A percentile compares a stretch with the other conserved stretches of the same genome.
Conservation (phyloP, 1,140 invertebrate species). For the Leptopilina boulardi region DNA sequence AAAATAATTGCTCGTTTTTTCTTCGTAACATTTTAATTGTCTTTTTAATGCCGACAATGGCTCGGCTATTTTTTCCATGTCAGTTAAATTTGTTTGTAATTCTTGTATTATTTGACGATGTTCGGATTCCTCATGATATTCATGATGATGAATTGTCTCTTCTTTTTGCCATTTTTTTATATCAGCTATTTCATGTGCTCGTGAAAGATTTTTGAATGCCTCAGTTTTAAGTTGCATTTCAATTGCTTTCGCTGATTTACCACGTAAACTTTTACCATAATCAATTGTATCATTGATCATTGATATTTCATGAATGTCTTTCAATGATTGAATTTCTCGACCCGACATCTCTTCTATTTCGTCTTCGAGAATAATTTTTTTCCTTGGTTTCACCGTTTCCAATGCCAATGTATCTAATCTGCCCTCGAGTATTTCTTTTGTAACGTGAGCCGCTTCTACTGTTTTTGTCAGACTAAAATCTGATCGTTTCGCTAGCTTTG, state of each 20-base stretch:
- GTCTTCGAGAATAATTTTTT: constrained; percentile 69
- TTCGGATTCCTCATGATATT: constrained; percentile 64
- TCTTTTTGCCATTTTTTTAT: constrained; percentile 70
- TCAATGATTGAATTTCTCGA: constrained; percentile 70
- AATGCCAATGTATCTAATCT: constrained; percentile 75
- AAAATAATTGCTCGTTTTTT: constrained; percentile 78
- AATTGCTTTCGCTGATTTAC: constrained; percentile 85
- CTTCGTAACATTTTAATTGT: constrained; percentile 80
- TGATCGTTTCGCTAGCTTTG: constrained; percentile 79
- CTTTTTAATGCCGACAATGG: constrained; percentile 78
- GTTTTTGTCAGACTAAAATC: constrained; percentile 82
- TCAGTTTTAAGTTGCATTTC: constrained; percentile 80
- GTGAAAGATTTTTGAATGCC: constrained; percentile 70
- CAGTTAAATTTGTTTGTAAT: constrained; percentile 65
- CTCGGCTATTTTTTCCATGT: constrained; percentile 77
- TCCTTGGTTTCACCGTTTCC: constrained; percentile 60
- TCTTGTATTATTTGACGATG: constrained; percentile 73
- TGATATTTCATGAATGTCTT: constrained; percentile 74
- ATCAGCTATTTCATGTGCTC: constrained; percentile 69
- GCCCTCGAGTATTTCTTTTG: constrained; percentile 79
- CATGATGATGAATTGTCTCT: constrained; percentile 46
- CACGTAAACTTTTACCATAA: constrained; percentile 77
- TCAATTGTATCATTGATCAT: constrained; percentile 71
- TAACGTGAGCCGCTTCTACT: constrained; percentile 80
- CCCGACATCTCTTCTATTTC: constrained; percentile 73